Conservation (phyloP, 2,113 vertebrate genomes). For the Pardalotus punctatus region DNA sequence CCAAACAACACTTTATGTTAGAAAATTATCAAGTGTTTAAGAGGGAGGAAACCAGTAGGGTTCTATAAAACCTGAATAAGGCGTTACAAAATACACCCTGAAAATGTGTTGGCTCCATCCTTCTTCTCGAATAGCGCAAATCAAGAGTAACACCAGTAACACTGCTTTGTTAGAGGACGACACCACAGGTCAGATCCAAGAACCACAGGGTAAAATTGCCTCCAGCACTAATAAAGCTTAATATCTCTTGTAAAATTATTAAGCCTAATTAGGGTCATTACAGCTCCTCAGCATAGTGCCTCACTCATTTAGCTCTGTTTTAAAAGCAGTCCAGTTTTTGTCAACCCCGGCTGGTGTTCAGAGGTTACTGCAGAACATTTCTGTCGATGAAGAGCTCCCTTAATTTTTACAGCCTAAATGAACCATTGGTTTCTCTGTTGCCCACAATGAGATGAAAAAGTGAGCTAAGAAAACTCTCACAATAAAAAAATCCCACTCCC, state of each 20-base stretch:
- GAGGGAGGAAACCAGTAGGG: not conserved
- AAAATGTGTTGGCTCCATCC: not conserved
- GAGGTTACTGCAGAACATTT: not conserved
- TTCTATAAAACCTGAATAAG: slow-evolving; percentile 1
- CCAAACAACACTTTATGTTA: not conserved
- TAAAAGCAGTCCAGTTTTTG: not conserved
- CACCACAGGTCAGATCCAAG: not conserved
- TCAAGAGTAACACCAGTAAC: not conserved
- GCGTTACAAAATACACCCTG: not conserved
- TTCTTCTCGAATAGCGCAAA: not conserved
- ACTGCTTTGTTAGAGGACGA: not conserved
- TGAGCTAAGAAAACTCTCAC: not conserved
- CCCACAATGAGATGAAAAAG: not conserved
- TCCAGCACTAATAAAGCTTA: not conserved
- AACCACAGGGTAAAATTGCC: not conserved
- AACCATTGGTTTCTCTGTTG: not conserved
- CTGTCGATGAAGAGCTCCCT: not conserved
- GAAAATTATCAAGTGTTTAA: not conserved
- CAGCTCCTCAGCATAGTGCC: not conserved
- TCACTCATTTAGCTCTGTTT: not conserved
- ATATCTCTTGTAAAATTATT: not conserved
- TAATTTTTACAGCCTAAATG: not conserved
- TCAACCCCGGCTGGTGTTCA: not conserved
- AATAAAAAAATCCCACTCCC: not conserved
- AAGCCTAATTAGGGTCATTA: not conserved